These are phyloP conservation scores for Pedetes capensis DNA, from an alignment of 2,113 vertebrate species.

Conservation along the genomic window DNA sequence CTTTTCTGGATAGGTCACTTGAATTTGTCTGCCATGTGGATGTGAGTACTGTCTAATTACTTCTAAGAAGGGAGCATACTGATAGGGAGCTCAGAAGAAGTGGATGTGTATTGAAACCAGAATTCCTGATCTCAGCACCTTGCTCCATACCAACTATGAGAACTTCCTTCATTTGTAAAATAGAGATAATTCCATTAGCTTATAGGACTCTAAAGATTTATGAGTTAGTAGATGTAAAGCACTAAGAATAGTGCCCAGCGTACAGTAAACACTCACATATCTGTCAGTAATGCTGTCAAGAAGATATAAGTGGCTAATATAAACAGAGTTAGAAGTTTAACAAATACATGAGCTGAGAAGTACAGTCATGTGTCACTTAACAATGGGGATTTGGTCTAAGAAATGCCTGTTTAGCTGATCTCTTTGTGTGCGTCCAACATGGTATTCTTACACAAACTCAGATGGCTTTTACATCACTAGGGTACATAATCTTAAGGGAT, in stretches of 20 bases:
- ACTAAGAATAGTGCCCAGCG: not conserved
- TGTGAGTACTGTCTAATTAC: not conserved
- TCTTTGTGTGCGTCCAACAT: not conserved
- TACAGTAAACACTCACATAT: not conserved
- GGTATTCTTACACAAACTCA: not conserved
- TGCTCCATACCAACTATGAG: not conserved
- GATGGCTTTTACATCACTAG: not conserved
- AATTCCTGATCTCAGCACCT: not conserved
- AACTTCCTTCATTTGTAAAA: not conserved
- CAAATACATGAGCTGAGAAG: constrained; percentile 12
- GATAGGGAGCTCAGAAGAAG: not conserved
- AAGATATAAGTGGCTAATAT: constrained; percentile 13
- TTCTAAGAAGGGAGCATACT: not conserved
- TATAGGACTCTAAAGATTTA: not conserved
- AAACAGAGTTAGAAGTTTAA: constrained; percentile 24
- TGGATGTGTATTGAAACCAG: not conserved
- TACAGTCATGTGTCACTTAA: not conserved
- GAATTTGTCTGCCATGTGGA: not conserved
- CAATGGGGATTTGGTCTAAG: not conserved
- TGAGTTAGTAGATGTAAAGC: not conserved
- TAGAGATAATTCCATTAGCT: not conserved
- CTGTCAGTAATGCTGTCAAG: not conserved
- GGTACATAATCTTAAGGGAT: not conserved
- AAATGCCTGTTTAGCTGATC: not conserved
- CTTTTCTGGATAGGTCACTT: not conserved